phyloP scores from a whole-genome alignment of 2,888 invertebrate genomes.

The Drosophila anomalata region DNA sequence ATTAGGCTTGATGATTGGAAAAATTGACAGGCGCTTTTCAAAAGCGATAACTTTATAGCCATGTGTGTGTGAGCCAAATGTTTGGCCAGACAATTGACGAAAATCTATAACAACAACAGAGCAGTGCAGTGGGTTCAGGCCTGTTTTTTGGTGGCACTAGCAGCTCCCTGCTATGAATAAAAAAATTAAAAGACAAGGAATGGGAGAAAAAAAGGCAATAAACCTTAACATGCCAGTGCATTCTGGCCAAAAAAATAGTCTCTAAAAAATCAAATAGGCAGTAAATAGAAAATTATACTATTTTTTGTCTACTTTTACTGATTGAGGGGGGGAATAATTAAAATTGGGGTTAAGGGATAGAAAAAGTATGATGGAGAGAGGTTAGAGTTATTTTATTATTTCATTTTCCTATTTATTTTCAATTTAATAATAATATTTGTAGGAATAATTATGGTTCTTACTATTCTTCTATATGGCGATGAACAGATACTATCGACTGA shows the following conservation, averaged over 20 bases:
- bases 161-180: too few relatives aligned
- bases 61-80: conserved; percentile 40
- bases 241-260: conserved; percentile 1
- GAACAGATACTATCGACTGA: too few relatives aligned
- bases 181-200: not conserved
- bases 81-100: conserved; percentile 63
- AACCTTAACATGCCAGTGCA: conserved; percentile 43
- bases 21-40: conserved; percentile 71
- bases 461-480: too few relatives aligned
- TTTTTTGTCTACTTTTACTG: not conserved
- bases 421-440: too few relatives aligned
- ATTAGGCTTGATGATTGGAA: conserved; percentile 74
- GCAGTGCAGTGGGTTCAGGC: not conserved
- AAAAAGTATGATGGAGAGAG: too few relatives aligned
- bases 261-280: conserved; percentile 15
- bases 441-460: too few relatives aligned
- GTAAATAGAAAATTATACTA: conserved; percentile 11
- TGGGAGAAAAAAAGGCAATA: conserved; percentile 13
- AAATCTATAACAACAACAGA: conserved; percentile 38
- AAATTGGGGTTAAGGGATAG: not conserved
- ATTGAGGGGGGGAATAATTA: not conserved
- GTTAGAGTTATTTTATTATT: too few relatives aligned
- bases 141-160: not conserved
- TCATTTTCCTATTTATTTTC: too few relatives aligned
- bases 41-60: conserved; percentile 66